Percentiles rank a stretch among this genome's conserved stretches.
These are phyloP conservation scores for Willowsia nigromaculata DNA, from an alignment of 2,888 invertebrate genomes.

Conservation along the genomic window DNA sequence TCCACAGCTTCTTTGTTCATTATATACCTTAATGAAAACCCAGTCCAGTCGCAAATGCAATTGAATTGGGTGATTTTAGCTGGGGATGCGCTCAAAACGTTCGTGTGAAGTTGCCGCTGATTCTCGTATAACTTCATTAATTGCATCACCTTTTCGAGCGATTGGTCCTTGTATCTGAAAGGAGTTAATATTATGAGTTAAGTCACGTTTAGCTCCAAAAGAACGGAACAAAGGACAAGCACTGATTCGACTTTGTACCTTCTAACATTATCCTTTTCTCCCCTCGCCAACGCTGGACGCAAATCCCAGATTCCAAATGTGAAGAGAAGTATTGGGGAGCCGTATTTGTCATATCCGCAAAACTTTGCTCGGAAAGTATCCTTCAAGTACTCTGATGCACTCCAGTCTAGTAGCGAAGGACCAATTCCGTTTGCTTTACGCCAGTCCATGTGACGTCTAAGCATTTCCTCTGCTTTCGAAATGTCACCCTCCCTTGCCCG, in stretches of 20 bases:
- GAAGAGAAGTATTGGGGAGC: constrained; percentile 70
- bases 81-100: neutral
- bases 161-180: constrained; percentile 69
- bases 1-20: constrained; percentile 71
- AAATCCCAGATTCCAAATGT: constrained; percentile 74
- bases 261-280: constrained; percentile 62
- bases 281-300: constrained; percentile 50
- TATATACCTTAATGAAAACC: constrained; percentile 70
- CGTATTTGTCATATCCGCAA: constrained; percentile 68
- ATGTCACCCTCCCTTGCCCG: constrained; percentile 70
- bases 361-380: constrained; percentile 62
- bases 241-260: constrained; percentile 69
- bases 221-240: no score
- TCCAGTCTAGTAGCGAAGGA: constrained; percentile 61
- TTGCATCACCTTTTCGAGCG: constrained; percentile 65
- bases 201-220: no score
- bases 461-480: constrained; percentile 70
- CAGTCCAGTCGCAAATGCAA: constrained; percentile 70
- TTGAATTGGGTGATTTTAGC: constrained; percentile 73
- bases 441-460: constrained; percentile 61
- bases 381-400: constrained; percentile 52
- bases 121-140: constrained; percentile 63
- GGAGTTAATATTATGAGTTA: no score
- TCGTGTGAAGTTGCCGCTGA: neutral
- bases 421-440: constrained; percentile 62